Evolutionary conservation across 2,797 vertebrate species (phyloP).

Genomic region (Dermochelys coriacea): DNA sequence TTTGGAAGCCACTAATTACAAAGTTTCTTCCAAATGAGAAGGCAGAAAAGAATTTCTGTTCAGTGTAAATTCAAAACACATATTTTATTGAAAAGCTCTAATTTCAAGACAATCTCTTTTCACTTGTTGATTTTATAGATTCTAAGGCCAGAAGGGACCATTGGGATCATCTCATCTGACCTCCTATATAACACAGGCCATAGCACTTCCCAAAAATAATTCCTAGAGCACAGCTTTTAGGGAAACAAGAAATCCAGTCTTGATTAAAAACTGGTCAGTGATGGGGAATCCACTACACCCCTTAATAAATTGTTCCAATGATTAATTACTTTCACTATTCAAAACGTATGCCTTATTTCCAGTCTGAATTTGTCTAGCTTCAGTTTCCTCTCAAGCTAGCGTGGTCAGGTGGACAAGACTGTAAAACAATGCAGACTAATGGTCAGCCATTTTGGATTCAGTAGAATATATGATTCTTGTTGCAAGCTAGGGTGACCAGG

Average conservation of each 20-base stretch:
- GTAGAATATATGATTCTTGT: background rate
- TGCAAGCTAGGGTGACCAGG: too few relatives aligned
- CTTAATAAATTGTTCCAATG: background rate
- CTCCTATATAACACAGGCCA: background rate
- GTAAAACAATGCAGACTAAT: background rate
- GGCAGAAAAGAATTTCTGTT: background rate
- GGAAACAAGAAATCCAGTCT: background rate
- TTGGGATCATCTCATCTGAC: background rate
- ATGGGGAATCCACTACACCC: background rate
- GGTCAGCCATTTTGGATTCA: background rate
- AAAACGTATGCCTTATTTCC: background rate
- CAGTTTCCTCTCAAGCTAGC: background rate
- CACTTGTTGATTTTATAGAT: background rate
- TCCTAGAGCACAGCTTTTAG: background rate
- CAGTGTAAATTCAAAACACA: background rate
- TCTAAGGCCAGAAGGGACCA: background rate
- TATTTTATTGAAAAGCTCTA: background rate
- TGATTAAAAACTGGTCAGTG: background rate
- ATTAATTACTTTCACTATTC: background rate
- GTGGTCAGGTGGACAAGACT: background rate
- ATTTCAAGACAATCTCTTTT: background rate
- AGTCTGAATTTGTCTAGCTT: background rate
- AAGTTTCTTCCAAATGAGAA: background rate
- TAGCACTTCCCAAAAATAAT: background rate
- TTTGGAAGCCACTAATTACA: background rate